Conservation (phyloP, 2,797 vertebrate genomes). For the Sebastes jordani region DNA sequence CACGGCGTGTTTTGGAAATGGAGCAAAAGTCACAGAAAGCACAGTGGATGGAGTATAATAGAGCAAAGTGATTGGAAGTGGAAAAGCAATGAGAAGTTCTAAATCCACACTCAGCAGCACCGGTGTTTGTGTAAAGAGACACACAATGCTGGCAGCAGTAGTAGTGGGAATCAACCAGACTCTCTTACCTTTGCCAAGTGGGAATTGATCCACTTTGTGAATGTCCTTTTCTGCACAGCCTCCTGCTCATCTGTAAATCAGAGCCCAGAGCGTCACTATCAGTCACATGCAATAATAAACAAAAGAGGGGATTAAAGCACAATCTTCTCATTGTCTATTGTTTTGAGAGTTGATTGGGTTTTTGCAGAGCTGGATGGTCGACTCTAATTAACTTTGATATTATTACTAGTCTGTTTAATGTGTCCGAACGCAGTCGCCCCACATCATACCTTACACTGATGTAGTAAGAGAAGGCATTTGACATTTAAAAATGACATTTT, state of each 20-base stretch:
- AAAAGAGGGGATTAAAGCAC: slow-evolving; percentile 61
- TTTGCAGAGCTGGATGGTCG: slow-evolving; percentile 34
- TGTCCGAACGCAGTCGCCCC: slow-evolving; percentile 25
- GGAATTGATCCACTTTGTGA: slow-evolving; percentile 99
- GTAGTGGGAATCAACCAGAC: slow-evolving; percentile 42
- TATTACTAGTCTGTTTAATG: slow-evolving; percentile 36
- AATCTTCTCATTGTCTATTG: slow-evolving; percentile 66
- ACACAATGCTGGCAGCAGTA: slow-evolving; percentile 64
- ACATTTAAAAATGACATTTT: slow-evolving; percentile 75
- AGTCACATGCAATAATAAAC: slow-evolving; percentile 55
- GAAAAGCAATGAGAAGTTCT: slow-evolving; percentile 46
- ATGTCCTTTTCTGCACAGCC: slow-evolving; percentile 97
- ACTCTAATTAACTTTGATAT: slow-evolving; percentile 54
- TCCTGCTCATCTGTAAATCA: slow-evolving; percentile 95
- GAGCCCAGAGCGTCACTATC: slow-evolving; percentile 61
- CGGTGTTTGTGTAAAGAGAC: slow-evolving; percentile 33
- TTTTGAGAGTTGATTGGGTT: slow-evolving; percentile 39
- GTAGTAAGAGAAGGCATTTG: slow-evolving; percentile 47
- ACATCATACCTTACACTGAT: slow-evolving; percentile 39
- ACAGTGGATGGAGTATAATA: slow-evolving; percentile 5
- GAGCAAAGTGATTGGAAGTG: slow-evolving; percentile 24
- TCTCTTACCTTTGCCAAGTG: slow-evolving; percentile 94
- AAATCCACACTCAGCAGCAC: slow-evolving; percentile 32
- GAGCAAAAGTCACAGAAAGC: slow-evolving; percentile 43
- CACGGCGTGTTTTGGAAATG: slow-evolving; percentile 40